These are phyloP conservation scores for Haliaeetus leucogaster DNA, from an alignment of 2,113 vertebrate species.

Conservation along the genomic window DNA sequence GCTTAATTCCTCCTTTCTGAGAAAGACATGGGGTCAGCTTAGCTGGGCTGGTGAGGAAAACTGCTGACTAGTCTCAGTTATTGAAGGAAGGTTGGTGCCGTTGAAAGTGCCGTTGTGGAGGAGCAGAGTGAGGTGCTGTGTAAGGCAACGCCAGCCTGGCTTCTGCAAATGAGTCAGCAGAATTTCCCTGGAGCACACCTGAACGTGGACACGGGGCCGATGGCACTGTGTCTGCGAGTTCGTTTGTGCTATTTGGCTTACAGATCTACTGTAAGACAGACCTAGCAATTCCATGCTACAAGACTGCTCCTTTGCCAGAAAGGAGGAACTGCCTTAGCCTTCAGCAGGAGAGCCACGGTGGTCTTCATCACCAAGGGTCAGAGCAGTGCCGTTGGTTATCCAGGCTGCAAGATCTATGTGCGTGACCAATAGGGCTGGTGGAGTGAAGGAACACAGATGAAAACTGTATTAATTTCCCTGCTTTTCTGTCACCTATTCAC, in stretches of 20 bases:
- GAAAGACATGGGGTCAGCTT: neutral
- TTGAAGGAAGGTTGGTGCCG: neutral
- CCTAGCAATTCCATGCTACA: neutral
- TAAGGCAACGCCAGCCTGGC: neutral
- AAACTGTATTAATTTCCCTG: neutral
- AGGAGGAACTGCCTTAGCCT: neutral
- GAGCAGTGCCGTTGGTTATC: neutral
- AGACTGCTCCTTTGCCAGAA: neutral
- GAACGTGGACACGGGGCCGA: rapidly evolving
- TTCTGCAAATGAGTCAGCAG: neutral
- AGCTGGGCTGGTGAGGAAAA: neutral
- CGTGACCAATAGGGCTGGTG: neutral
- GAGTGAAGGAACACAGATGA: neutral
- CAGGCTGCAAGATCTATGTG: neutral
- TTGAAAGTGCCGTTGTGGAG: neutral
- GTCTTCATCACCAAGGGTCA: neutral
- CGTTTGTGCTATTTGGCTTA: neutral
- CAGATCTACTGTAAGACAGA: neutral
- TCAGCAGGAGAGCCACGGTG: neutral
- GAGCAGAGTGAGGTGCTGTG: neutral
- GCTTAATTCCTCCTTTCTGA: neutral
- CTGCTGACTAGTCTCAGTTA: neutral
- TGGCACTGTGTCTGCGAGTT: neutral
- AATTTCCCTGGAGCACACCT: neutral
- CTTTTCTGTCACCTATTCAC: neutral